Base-by-base conservation (phyloP, 1,140 invertebrate genomes). In the Gonatopus flavifemur region DNA sequence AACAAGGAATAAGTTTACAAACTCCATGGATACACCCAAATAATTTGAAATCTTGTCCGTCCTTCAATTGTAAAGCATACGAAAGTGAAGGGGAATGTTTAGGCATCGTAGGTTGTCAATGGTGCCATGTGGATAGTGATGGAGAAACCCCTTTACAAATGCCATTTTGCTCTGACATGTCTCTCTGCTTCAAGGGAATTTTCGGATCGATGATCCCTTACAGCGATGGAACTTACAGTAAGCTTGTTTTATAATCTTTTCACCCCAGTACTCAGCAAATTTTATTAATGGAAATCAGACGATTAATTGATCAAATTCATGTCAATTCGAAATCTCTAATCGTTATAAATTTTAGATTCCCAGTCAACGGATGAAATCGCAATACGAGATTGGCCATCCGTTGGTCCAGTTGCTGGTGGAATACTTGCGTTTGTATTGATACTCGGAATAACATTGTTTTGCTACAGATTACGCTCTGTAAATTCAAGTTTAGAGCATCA, bases 21-120 rank as follows among this genome's bases (percentile, higher is more conserved):
- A 57, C 58, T 24, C 67, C 68, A 18, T 78, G 76, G 67, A 67
- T 67, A 16, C 64, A 75, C 7, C 50, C 64, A 4, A 75, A 74
- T 40, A 79, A 79, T 55, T 61, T 86, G 15, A 82, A 84, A 50
- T 65, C 80, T 1, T 90, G 88, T 67, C 81, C 84, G 15, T 86
- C 88, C 3, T 88, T 90, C 67, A 86, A 89, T 67, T 97, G 94
- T 71, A 90, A 92, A 54, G 71, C 84, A 1, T 88, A 88, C 62
- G 72, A 82, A 45, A 84, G 85, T 12, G 83, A 89, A 59, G 84
- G 84, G 37, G 84, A 86, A 32, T 96, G 94, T 72, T 75, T 94
- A 28, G 93, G 91, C 1, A 81, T 94, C 10, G 78, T 91, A 45
- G 91, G 90, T 35, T 96, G 94, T 75, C 90, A 94, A 65, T 96